Evolutionary conservation across 1,140 invertebrate genomes (phyloP), one percentile per base, ranked within the genome.

Genomic region (Drosophila takahashii): DNA sequence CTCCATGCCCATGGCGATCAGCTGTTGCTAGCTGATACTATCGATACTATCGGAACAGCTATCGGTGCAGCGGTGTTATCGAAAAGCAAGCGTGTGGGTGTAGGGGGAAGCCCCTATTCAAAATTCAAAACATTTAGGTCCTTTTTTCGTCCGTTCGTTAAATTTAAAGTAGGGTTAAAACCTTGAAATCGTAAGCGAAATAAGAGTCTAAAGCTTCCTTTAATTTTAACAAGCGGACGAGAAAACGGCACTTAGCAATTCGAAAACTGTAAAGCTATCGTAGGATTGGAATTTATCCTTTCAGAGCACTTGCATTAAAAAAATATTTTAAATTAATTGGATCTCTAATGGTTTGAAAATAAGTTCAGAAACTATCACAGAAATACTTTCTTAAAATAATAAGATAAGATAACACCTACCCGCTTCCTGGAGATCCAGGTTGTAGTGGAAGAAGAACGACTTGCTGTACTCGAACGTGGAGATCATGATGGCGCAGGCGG

Each of bases 401-500:
- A n/a, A 37, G 5, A 7, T 16, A 16, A n/a, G 7, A 29, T n/a
- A 1, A 36, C n/a, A 62, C 76, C 22, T 59, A 79, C 79, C 62
- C 7, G 84, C 47, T 15, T 87, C 59, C 34, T 86, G 39, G 0
- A 87, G 47, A 48, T 72, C 59, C 7, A 87, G 59, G 22, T 94
- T 94, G 58, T 94, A 93, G 51, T 92, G 92, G 81, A 94, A 94
- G 79, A 99, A 99, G 91, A 97, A 98, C 47, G 94, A 92, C 93
- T 99, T 99, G 66, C 97, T 96, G 91, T 97, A 97, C 94, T 99
- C 98, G 92, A 98, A 99, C 9, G 97, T 95, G 9, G 97, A 96
- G 48, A 99, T 98, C 98, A 99, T 99, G 10, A 99, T 98, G 6
- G 98, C 98, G 93, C 98, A 99, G 1, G 98, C 98, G 18, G 98